Conservation (phyloP, 1,140 invertebrate genomes). For the Drosophila bifasciata region DNA sequence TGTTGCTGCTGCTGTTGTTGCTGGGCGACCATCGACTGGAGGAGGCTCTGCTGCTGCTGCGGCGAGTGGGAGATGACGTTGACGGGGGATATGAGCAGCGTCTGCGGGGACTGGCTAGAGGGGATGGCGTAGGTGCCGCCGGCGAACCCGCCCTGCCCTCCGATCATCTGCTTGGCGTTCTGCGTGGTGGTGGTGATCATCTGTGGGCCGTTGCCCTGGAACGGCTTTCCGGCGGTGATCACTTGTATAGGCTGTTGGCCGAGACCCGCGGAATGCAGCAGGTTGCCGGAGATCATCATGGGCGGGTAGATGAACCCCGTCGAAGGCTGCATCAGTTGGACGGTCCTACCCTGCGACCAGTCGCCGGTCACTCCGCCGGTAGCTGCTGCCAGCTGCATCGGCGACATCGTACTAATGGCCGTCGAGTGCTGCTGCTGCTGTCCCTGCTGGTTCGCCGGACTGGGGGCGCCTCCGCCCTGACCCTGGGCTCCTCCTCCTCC, state of each 20-base stretch:
- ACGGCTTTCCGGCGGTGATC: conserved; percentile 91
- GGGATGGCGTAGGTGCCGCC: conserved; percentile 88
- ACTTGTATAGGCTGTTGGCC: conserved; percentile 91
- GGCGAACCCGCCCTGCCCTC: conserved; percentile 85
- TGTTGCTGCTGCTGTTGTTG: conserved; percentile 59
- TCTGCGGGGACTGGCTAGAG: conserved; percentile 90
- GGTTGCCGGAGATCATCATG: conserved; percentile 91
- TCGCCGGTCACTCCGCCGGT: conserved; percentile 85
- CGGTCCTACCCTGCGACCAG: conserved; percentile 86
- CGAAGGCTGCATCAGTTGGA: conserved; percentile 94
- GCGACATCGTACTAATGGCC: conserved; percentile 84
- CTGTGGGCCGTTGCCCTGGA: conserved; percentile 91
- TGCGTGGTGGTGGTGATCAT: conserved; percentile 90
- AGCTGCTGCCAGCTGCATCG: conserved; percentile 84
- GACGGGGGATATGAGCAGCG: conserved; percentile 91
- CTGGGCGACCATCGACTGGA: conserved; percentile 72
- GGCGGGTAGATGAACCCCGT: conserved; percentile 92
- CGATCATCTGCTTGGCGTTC: conserved; percentile 87
- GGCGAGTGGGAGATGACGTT: conserved; percentile 90
- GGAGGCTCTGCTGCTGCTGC: conserved; percentile 78
- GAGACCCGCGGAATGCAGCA: conserved; percentile 90
- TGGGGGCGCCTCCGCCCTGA: conserved; percentile 41
- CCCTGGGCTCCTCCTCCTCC: conserved; percentile 35
- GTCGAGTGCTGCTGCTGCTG: conserved; percentile 85
- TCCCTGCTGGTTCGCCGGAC: conserved; percentile 65